Conservation (phyloP, 2,797 vertebrate genomes). For the Phalloptychus januarius region DNA sequence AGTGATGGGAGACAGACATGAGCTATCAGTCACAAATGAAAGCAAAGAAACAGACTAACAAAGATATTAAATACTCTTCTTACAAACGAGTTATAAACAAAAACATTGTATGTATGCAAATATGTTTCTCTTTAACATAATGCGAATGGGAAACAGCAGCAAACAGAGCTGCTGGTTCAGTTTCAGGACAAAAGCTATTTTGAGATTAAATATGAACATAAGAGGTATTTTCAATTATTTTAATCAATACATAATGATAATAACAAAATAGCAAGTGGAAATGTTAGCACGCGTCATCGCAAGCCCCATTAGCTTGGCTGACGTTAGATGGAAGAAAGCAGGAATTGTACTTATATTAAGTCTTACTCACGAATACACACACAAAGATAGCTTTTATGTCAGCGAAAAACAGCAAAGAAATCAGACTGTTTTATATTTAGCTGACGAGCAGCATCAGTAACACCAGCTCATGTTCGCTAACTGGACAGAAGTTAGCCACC, state of each 20-base stretch:
- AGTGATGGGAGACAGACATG: constrained; percentile 37
- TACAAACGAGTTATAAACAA: neutral
- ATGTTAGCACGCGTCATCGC: constrained; percentile 31
- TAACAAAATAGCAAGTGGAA: neutral
- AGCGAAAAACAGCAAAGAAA: neutral
- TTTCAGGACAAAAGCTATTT: neutral
- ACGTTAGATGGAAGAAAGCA: constrained; percentile 5
- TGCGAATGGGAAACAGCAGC: neutral
- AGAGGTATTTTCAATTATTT: neutral
- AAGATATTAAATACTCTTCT: neutral
- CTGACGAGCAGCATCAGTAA: constrained; percentile 42
- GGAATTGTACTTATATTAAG: neutral
- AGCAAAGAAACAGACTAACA: neutral
- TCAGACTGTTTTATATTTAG: constrained; percentile 8
- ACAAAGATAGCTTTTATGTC: neutral
- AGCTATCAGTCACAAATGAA: constrained; percentile 19
- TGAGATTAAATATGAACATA: neutral
- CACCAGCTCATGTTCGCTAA: constrained; percentile 38
- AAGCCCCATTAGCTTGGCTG: neutral
- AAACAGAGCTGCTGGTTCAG: neutral
- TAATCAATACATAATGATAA: neutral
- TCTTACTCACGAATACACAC: neutral
- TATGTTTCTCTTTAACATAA: neutral
- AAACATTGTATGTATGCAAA: neutral
- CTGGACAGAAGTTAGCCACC: constrained; percentile 52